Evolutionary conservation across 2,888 invertebrate genomes (phyloP).

Genomic region (Drosophila limbata): DNA sequence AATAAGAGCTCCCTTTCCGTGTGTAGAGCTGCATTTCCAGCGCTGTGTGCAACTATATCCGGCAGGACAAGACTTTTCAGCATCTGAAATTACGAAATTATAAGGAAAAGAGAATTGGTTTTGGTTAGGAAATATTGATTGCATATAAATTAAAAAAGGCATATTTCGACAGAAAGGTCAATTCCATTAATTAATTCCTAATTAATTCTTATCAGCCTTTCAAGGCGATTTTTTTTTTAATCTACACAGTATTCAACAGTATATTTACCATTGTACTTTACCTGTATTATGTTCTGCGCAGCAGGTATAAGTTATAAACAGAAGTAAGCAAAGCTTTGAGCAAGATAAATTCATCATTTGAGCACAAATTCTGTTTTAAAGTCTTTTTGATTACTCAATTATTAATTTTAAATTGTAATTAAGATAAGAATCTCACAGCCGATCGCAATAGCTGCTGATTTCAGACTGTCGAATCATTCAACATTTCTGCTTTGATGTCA

Average conservation of each 20-base stretch:
- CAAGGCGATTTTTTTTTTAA: background rate
- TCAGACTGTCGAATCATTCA: background rate
- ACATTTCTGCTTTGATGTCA: background rate
- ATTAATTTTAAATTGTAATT: background rate
- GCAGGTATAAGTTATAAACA: background rate
- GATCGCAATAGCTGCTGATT: background rate
- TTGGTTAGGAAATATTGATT: too few relatives aligned
- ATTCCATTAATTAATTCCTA: background rate
- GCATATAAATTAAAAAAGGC: too few relatives aligned
- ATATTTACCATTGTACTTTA: background rate
- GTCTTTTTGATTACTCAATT: background rate
- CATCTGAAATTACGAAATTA: background rate
- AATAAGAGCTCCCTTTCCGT: background rate
- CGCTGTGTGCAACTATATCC: background rate
- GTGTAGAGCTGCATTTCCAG: background rate
- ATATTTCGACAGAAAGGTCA: background rate
- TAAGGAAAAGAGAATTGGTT: too few relatives aligned
- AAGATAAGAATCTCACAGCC: background rate
- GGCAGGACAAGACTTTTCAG: background rate
- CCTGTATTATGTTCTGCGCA: background rate
- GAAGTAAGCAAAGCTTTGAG: background rate
- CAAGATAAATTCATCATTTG: background rate
- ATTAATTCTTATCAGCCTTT: background rate
- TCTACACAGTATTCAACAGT: background rate
- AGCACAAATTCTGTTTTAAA: background rate